phyloP scores from a whole-genome alignment of 2,888 invertebrate species.

The Cataglyphis altisquamis region DNA sequence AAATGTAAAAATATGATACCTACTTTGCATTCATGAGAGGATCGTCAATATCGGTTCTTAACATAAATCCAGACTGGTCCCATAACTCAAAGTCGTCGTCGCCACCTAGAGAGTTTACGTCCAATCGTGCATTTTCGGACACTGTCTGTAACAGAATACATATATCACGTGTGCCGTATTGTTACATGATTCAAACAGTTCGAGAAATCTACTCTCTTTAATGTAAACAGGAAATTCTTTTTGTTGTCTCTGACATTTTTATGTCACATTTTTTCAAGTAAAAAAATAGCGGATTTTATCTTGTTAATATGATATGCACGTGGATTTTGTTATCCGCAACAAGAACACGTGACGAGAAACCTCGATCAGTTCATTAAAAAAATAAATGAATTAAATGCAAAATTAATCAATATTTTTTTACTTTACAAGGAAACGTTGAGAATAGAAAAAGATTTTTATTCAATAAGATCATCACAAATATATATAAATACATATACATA shows the following conservation, averaged over 20 bases:
- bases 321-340: neutral
- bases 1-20: conserved; percentile 53
- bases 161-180: neutral
- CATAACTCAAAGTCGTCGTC: conserved; percentile 92
- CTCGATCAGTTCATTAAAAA: neutral
- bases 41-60: conserved; percentile 90
- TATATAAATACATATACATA: too few species aligned
- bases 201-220: neutral
- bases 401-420: neutral
- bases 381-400: neutral
- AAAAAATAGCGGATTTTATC: conserved; percentile 7
- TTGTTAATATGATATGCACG: conserved; percentile 22
- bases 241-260: neutral
- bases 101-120: conserved; percentile 87
- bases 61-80: conserved; percentile 91
- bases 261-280: neutral
- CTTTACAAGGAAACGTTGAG: neutral
- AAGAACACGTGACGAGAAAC: neutral
- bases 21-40: conserved; percentile 85
- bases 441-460: neutral
- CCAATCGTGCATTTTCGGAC: conserved; percentile 89
- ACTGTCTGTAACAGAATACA: conserved; percentile 88
- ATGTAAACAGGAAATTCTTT: neutral
- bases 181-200: neutral
- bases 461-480: too few species aligned